phyloP scores from a whole-genome alignment of 2,797 vertebrate genomes.

The Tokudaia muenninki region DNA sequence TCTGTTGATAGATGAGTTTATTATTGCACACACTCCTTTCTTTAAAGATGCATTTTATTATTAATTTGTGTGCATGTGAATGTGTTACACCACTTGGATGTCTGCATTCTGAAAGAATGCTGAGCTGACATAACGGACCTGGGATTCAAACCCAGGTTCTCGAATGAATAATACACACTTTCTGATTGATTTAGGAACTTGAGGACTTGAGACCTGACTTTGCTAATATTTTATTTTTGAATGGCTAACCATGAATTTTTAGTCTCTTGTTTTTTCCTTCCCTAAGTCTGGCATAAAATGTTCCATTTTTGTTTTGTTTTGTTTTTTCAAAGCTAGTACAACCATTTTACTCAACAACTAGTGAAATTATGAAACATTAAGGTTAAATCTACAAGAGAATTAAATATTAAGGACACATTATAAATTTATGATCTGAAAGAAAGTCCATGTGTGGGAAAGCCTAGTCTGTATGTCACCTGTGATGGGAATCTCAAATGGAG shows the following conservation, averaged over 20 bases:
- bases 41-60: neutral
- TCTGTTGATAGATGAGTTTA: conserved; percentile 9
- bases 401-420: neutral
- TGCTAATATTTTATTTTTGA: conserved; percentile 7
- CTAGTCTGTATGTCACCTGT: neutral
- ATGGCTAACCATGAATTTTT: conserved; percentile 50
- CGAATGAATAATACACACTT: neutral
- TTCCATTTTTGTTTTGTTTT: neutral
- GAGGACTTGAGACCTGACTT: neutral
- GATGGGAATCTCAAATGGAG: neutral
- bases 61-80: neutral
- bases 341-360: neutral
- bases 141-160: neutral
- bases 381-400: neutral
- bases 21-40: neutral
- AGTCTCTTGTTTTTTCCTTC: conserved; percentile 49
- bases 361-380: neutral
- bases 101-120: neutral
- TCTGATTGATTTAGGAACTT: neutral
- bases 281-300: conserved; percentile 30
- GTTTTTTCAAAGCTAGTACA: neutral
- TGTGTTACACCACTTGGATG: neutral
- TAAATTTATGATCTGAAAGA: neutral
- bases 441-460: neutral
- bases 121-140: neutral